Base-by-base conservation (phyloP, 2,113 vertebrate genomes). In the Oncorhynchus gorbuscha region DNA sequence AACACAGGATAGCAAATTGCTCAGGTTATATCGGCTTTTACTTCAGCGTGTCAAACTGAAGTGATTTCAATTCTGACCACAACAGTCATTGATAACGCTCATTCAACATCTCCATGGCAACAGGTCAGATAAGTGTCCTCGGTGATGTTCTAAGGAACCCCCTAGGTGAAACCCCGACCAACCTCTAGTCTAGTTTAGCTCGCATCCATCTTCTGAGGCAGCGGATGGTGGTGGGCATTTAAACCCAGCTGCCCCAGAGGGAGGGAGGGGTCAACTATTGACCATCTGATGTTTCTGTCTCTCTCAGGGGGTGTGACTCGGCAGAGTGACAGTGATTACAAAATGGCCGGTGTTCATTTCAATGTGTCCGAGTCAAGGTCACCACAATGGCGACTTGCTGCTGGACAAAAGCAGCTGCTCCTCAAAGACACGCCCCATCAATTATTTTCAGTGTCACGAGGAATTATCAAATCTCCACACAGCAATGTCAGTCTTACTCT, bases 311-410 rank as follows among this genome's bases (percentile, higher is more conserved):
- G 91, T 84, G 91, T 90, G 91, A 90, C 91, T 92, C 92, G 91
- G 92, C 92, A 91, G 76, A 74, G 70, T 76, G 75, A 80, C 79
- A 83, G 86, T 85, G 89, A 91, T 92, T 92, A 93, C 72, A 85
- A 93, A 93, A 93, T 91, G 89, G 76, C 84, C 81, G 89, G 91
- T 92, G 89, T 92, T 84, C 82, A 87, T 91, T 93, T 93, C 91
- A 91, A 83, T 70, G 76, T 77, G 86, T 89, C 85, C 84, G 84
- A 89, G 90, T 84, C 92, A 94, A 94, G 93, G 92, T 93, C 92
- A 92, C 80, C 76, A 77, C 85, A 81, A 85, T 86, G 91, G 81
- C 81, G 76, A 84, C 71, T 75, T 70, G 78, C 73, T 48, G 80
- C 73, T 35, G 80, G 87, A 72, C 89, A 92, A 93, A 92, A 84